Evolutionary conservation across 2,113 vertebrate species (phyloP), one percentile per base, ranked within the genome.

Genomic region (Colius striatus): DNA sequence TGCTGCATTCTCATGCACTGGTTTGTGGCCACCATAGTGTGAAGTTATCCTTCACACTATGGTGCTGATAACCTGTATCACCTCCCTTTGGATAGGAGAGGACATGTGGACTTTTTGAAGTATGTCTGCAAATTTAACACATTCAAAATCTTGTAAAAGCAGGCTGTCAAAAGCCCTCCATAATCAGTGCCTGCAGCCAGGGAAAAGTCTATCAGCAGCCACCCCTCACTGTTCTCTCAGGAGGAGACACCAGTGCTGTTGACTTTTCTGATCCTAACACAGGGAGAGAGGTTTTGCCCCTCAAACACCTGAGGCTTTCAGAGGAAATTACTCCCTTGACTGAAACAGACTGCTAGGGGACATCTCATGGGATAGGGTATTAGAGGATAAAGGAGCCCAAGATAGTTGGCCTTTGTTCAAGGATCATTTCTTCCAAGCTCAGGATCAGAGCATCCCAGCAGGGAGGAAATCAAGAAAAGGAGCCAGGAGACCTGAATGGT

Each of bases 1-100:
- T 2, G 1, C 23, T 73, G 36, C 45, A 10, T 6, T 51, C 11
- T 53, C 30, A 43, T 0, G 1, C 27, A 8, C 16, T 36, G 16
- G 12, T 8, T 85, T 29, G 11, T 16, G 32, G 23, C 14, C 30
- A 57, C 54, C 36, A 45, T n/a, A n/a, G n/a, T n/a, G 43, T 60
- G 20, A 84, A 48, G 21, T 55, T 30, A 47, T 48, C 55, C 26
- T 85, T 93, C 57, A 55, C 7, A 2, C 20, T 67, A 10, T 1
- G 2, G 6, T 45, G n/a, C 17, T 71, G 55, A 41, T 34, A 45
- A 68, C 27, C 30, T 9, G 16, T 21, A 62, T 82, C 57, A 58
- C 16, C 61, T 76, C 47, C 19, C 58, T 68, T 68, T 55, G 71
- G 61, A 34, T 10, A 1, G 2, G 3, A 22, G 18, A 90, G 23